These are phyloP conservation scores for Batillaria attramentaria DNA, from an alignment of 1,140 invertebrate species.

Conservation along the genomic window DNA sequence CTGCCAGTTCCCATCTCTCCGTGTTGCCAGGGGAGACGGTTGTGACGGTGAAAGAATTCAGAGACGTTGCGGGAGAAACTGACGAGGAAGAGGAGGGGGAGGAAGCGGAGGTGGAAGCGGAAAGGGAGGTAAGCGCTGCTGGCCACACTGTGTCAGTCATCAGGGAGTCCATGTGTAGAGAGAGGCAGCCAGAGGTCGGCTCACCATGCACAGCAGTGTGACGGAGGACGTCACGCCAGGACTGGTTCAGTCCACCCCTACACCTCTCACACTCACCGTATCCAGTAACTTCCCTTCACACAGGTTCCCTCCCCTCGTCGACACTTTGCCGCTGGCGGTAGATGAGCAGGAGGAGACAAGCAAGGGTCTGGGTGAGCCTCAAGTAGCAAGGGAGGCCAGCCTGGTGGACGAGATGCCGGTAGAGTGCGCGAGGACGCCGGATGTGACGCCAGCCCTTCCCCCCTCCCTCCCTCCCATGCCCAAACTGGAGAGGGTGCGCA, in stretches of 20 bases:
- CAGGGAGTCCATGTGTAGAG: no score
- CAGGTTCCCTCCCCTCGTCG: not conserved
- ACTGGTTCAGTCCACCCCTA: not conserved
- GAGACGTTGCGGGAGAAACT: not conserved
- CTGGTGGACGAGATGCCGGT: slow-evolving; percentile 4
- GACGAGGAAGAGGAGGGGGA: not conserved
- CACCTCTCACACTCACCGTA: not conserved
- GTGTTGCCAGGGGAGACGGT: not conserved
- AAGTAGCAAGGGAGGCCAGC: slow-evolving; percentile 14
- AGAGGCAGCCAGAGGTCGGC: not conserved
- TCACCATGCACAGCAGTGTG: slow-evolving; percentile 18
- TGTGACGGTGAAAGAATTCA: not conserved
- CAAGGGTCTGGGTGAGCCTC: not conserved
- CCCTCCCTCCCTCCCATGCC: not conserved
- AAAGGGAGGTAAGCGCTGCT: not conserved
- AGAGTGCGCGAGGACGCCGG: slow-evolving; percentile 10
- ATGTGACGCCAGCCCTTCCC: not conserved
- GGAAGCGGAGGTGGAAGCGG: not conserved
- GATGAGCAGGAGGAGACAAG: not conserved
- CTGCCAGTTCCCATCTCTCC: no score
- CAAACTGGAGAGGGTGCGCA: not conserved
- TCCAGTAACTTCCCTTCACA: not conserved
- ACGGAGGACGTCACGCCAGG: not conserved
- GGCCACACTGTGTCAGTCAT: not conserved
- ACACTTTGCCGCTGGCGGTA: not conserved